Base-by-base conservation (phyloP, 2,888 invertebrate species). In the Formica aserva region DNA sequence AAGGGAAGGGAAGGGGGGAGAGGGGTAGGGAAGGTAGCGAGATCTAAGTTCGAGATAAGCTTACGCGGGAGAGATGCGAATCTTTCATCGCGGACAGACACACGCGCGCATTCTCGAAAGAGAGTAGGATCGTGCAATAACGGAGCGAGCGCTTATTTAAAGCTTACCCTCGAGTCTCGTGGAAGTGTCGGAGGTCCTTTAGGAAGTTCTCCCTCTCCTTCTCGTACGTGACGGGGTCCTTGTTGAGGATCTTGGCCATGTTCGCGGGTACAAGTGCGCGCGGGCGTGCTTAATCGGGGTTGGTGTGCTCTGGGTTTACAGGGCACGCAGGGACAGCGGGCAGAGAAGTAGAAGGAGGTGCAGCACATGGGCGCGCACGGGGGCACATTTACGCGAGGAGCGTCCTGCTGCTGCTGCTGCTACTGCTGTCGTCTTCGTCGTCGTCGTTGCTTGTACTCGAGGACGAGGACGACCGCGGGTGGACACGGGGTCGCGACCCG, bases 91-190 rank as follows among this genome's bases (percentile, higher is more conserved):
- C 45, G 35, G 15, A 22, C 6, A 22, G 6, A 15, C 0, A 4
- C 45, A 45, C 41, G 11, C 35, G 1, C 35, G 35, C 32, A 32
- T 35, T 35, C 35, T 35, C 35, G 35, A 35, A 35, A 6, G 35
- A 35, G 35, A 35, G 35, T 6, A 35, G 11, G 38, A 38, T 11
- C 38, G 38, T 8, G 35, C 35, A 35, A 35, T 35, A 35, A 35
- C 57, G 66, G 38, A 63, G 74, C 75, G 26, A 35, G 74, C 75
- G 71, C 62, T 15, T 41, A 81, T 74, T 15, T 3, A 22, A 15
- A 57, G n/a, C 97, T 97, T 95, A 99, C 99, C 98, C 98, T 96
- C 98, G 97, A 92, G 97, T 97, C 90, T 98, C 98, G 95, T 99
- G 98, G 94, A 99, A 99, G 94, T 97, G 98, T 93, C 97, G 97